Base-by-base conservation (phyloP, 64 coral and sea anemone species). In the Montipora sp. region DNA sequence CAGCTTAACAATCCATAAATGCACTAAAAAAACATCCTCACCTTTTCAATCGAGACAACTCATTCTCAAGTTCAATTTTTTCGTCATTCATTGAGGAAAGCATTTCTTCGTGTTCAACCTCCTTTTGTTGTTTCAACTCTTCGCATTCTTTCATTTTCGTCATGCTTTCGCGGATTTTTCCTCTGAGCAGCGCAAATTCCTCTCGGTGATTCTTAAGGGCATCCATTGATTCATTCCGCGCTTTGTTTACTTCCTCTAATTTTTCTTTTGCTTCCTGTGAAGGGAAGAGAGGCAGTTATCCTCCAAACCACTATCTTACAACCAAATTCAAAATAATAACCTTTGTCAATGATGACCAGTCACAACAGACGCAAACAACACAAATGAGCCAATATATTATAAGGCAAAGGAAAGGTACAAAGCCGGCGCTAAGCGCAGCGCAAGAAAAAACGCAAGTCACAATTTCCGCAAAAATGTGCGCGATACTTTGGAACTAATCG, bases 201-300 rank as follows among this genome's bases (percentile, higher is more conserved):
- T 90, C 95, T 7, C 95, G 88, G 47, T 96, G 91, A 79, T 90
- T 93, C 61, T 89, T 90, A 10, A 96, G 59, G 8, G 95, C 88
- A 0, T 76, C 45, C 43, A 96, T 70, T 11, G 87, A 83, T 78
- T 96, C 81, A 77, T 96, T 96, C 73, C 95, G 87, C 36, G 95
- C 88, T 5, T 96, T 70, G 74, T 93, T 89, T 66, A 96, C 61
- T 70, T 96, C 95, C 13, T 65, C 55, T 7, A 96, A 50, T 77
- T 90, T 96, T 14, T 90, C 75, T 44, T 73, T 63, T 5, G 95
- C 70, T 51, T 96, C 87, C 95, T 96, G 75, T 24, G 1, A 10
- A 50, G 66, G 67, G 49, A 65, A 47, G 69, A 8, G 4, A 57
- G 53, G 53, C 16, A 74, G 48, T 14, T 5, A 46, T 36, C 49